phyloP scores from a whole-genome alignment of 2,797 vertebrate species.

The Sebastolobus altivelis region DNA sequence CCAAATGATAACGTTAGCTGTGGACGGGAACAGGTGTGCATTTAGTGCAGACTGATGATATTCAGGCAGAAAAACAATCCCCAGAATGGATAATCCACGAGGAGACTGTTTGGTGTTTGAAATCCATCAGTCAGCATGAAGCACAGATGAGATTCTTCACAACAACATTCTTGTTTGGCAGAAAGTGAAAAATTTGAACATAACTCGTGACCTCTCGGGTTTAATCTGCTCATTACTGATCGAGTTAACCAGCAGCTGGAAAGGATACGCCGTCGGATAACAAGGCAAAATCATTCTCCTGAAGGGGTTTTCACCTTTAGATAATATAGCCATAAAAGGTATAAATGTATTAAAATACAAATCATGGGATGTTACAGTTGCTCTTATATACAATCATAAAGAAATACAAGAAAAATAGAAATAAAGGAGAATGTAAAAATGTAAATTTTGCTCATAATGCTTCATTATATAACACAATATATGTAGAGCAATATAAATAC shows the following conservation, averaged over 20 bases:
- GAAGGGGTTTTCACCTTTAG: too few species aligned
- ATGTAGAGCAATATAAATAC: too few species aligned
- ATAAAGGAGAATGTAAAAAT: too few species aligned
- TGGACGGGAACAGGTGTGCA: neutral
- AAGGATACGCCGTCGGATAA: neutral
- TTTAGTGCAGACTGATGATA: neutral
- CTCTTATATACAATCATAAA: too few species aligned
- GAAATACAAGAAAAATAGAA: too few species aligned
- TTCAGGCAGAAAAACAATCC: neutral
- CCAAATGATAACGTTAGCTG: neutral
- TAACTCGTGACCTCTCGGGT: constrained; percentile 37
- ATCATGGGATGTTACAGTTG: too few species aligned
- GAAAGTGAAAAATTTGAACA: constrained; percentile 14
- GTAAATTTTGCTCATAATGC: too few species aligned
- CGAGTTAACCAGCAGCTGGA: constrained; percentile 18
- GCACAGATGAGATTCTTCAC: constrained; percentile 16
- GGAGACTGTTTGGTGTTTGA: neutral
- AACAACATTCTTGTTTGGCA: constrained; percentile 20
- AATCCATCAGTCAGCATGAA: constrained; percentile 4
- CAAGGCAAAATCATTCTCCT: neutral
- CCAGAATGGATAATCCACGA: neutral
- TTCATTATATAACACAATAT: too few species aligned
- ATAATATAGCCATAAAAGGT: too few species aligned
- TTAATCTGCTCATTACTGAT: constrained; percentile 49
- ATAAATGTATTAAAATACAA: too few species aligned